Evolutionary conservation across 1,140 invertebrate genomes (phyloP).

Genomic region (Brevipalpus yothersi): DNA sequence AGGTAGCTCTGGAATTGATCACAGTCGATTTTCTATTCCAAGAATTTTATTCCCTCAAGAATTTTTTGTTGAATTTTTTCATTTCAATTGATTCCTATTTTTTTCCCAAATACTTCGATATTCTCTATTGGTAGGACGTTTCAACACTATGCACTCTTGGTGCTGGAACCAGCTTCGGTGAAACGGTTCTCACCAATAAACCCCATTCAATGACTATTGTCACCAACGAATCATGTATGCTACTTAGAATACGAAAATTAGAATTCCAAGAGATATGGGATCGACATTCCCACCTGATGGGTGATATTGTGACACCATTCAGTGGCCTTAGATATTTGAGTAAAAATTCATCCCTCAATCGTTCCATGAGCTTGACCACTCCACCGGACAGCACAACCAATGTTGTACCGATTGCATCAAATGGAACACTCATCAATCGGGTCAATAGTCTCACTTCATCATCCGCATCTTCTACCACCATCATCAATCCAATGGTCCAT

Average conservation of each 20-base stretch:
- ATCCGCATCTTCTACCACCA: too few relatives aligned
- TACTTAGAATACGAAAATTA: conserved; percentile 42
- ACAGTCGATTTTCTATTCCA: too few relatives aligned
- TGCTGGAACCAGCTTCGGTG: conserved; percentile 48
- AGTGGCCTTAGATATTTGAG: neutral
- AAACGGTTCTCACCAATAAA: conserved; percentile 40
- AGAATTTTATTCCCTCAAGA: too few relatives aligned
- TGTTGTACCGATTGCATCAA: too few relatives aligned
- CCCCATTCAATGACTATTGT: conserved; percentile 43
- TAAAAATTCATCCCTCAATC: neutral
- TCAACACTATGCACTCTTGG: conserved; percentile 38
- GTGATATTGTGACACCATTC: conserved; percentile 14
- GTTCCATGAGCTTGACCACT: neutral
- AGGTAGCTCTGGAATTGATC: too few relatives aligned
- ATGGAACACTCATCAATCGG: too few relatives aligned
- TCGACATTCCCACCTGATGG: conserved; percentile 14
- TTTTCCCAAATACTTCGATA: neutral
- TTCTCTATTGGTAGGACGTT: conserved; percentile 25
- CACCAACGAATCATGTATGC: conserved; percentile 42
- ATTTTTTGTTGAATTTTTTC: too few relatives aligned
- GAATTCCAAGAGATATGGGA: conserved; percentile 40
- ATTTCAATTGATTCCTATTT: neutral
- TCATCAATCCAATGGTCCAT: too few relatives aligned
- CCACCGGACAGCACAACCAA: too few relatives aligned
- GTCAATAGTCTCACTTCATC: too few relatives aligned